phyloP scores from a whole-genome alignment of 1,140 invertebrate genomes.

The Nylanderia fulva region DNA sequence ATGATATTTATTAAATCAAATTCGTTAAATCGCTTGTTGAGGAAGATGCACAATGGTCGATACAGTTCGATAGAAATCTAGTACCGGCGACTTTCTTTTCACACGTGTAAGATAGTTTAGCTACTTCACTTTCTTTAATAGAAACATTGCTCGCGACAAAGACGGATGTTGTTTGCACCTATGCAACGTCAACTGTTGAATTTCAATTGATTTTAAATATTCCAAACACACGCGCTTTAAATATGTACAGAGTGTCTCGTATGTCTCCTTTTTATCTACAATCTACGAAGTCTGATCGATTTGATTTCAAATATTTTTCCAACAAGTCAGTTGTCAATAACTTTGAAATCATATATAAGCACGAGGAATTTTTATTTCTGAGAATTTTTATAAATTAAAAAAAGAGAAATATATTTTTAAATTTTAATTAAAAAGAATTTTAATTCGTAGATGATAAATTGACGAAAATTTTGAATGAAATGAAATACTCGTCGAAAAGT shows the following conservation, averaged over 20 bases:
- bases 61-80: slow-evolving; percentile 47
- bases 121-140: slow-evolving; percentile 73
- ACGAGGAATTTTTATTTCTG: background rate
- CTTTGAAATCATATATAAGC: background rate
- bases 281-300: no score
- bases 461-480: background rate
- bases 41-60: slow-evolving; percentile 41
- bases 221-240: slow-evolving; percentile 65
- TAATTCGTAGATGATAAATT: background rate
- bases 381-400: background rate
- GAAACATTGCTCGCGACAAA: slow-evolving; percentile 17
- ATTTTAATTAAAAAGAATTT: background rate
- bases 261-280: background rate
- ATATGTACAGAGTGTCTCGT: background rate
- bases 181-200: slow-evolving; percentile 56
- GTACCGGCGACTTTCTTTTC: slow-evolving; percentile 63
- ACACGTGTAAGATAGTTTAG: slow-evolving; percentile 43
- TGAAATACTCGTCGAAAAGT: background rate
- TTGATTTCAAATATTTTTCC: background rate
- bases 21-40: slow-evolving; percentile 20
- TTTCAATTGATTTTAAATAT: slow-evolving; percentile 73
- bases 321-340: background rate
- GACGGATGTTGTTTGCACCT: background rate
- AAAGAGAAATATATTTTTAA: background rate
- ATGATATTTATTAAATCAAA: slow-evolving; percentile 29